Base-by-base conservation (phyloP, 30 jellyfish, hydroid and myxozoan species). In the Aurelia aurita region DNA sequence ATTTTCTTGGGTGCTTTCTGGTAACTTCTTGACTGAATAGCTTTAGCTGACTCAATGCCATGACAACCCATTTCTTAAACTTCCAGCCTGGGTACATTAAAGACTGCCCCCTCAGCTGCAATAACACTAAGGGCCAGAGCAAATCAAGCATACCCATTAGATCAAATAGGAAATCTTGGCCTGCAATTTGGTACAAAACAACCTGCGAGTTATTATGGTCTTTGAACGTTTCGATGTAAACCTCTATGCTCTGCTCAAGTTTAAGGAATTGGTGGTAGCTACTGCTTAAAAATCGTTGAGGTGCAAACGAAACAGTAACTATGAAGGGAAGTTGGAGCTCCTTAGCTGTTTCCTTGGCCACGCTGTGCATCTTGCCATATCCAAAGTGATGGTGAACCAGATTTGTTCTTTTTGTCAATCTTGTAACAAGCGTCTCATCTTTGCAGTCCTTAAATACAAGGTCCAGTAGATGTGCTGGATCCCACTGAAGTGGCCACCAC, bases 221-320 rank as follows among this genome's bases (percentile, higher is more conserved):
- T 31, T 65, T 65, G 77, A 65, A 55, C 9, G 28, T 55, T 18
- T 35, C 47, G 5, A 73, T 28, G 49, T 51, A 73, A 19, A 43
- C 53, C n/a, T 73, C 86, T 26, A 73, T 5, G 74, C 86, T 73
- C 22, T 45, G 22, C 47, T 73, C 86, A n/a, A 73, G 47, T 26
- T 45, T 73, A 2, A 73, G 22, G 22, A 44, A 73, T 25, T 73
- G 86, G 35, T 73, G 72, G 62, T 73, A 73, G 51, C 86, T 73
- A 54, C 77, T 43, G 73, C 86, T 73, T 21, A 73, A 28, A 51
- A 73, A 73, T 11, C 86, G 72, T 51, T 73, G 86, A 4, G 32
- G 77, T 20, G 86, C 86, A 73, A 73, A 73, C 4, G 73, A 49
- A 21, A 73, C 77, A 14, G 86, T 73, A 43, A 73, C 86, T 22